phyloP scores from a whole-genome alignment of 2,888 invertebrate species.

The Hypsopygia costalis region DNA sequence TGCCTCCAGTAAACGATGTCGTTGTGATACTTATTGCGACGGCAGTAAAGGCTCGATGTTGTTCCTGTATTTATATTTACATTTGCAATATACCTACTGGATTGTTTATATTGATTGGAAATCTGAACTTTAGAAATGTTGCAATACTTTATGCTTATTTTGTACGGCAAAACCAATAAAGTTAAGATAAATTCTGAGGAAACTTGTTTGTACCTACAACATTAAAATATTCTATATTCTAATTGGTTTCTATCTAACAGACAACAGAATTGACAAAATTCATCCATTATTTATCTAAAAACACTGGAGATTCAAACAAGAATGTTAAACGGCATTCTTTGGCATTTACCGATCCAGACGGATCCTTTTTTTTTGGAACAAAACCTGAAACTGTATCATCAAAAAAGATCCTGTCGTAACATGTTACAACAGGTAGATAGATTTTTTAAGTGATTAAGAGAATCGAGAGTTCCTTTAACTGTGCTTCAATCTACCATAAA shows the following conservation, averaged over 20 bases:
- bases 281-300: too few species aligned
- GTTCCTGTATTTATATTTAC: constrained; percentile 4
- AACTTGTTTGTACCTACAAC: too few species aligned
- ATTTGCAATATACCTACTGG: background rate
- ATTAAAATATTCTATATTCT: too few species aligned
- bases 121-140: background rate
- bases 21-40: constrained; percentile 22
- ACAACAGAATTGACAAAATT: too few species aligned
- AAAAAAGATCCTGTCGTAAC: constrained; percentile 9
- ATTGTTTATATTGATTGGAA: constrained; percentile 1
- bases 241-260: too few species aligned
- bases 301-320: too few species aligned
- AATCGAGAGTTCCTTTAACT: too few species aligned
- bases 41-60: constrained; percentile 13
- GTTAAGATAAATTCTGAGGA: too few species aligned
- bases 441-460: background rate
- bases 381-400: background rate
- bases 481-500: too few species aligned
- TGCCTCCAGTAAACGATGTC: constrained; percentile 19
- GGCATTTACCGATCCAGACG: background rate
- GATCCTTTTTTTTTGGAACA: background rate
- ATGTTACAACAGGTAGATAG: constrained; percentile 12
- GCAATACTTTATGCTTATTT: too few species aligned
- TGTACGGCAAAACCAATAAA: too few species aligned
- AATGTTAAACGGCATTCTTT: too few species aligned